These are phyloP conservation scores for Rhyzopertha dominica DNA, from an alignment of 1,140 invertebrate species.

Conservation along the genomic window DNA sequence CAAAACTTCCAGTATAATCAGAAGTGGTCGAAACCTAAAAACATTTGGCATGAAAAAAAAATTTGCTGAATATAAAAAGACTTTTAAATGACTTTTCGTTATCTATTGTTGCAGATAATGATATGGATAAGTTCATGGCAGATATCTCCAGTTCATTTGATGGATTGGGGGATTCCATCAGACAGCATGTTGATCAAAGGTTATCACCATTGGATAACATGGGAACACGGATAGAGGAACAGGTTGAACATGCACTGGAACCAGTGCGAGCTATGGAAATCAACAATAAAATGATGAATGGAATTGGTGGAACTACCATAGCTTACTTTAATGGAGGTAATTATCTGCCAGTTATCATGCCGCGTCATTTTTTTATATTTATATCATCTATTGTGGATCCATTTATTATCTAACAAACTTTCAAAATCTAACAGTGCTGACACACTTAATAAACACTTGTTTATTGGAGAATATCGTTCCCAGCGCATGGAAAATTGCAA, in stretches of 20 bases:
- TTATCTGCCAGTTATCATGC: neutral
- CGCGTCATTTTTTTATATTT: neutral
- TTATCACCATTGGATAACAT: conserved; percentile 2
- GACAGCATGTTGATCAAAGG: neutral
- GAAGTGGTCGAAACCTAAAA: too few relatives aligned
- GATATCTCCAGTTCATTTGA: too few relatives aligned
- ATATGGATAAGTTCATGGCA: too few relatives aligned
- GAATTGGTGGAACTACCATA: conserved; percentile 2
- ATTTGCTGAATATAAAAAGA: too few relatives aligned
- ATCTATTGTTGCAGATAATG: too few relatives aligned
- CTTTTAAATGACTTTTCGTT: too few relatives aligned
- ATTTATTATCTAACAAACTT: neutral
- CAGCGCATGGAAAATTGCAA: neutral
- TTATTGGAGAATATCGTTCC: neutral
- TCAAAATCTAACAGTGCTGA: too few relatives aligned
- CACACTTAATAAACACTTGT: neutral
- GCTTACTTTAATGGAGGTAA: neutral
- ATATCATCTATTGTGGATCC: neutral
- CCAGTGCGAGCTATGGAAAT: conserved; percentile 5
- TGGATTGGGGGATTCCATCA: neutral
- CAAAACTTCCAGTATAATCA: too few relatives aligned
- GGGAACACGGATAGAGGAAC: neutral
- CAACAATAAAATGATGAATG: neutral
- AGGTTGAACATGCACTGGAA: neutral
- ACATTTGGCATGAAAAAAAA: too few relatives aligned